phyloP scores from a whole-genome alignment of 2,113 vertebrate species.

The Marmota monax region DNA sequence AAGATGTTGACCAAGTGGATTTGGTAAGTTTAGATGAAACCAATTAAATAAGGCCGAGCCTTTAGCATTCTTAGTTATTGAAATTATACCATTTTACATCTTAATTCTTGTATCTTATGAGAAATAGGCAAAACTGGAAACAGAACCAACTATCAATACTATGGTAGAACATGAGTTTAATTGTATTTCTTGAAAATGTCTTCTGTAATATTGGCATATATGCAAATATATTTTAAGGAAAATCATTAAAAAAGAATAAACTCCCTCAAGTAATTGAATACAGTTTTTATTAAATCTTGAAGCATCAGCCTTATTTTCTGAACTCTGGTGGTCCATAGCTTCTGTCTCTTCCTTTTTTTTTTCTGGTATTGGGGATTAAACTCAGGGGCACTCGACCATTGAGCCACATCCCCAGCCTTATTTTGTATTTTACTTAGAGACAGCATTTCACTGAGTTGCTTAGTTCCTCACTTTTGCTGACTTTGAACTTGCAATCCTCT shows the following conservation, averaged over 20 bases:
- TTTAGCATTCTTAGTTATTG: not conserved
- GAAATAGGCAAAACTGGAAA: conserved; percentile 28
- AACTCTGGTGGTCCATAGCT: not conserved
- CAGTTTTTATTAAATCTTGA: not conserved
- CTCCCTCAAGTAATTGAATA: not conserved
- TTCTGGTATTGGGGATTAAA: too few species aligned
- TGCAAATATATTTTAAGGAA: not conserved
- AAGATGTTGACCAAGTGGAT: not conserved
- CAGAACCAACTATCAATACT: not conserved
- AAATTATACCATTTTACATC: conserved; percentile 20
- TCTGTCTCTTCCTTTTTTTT: too few species aligned
- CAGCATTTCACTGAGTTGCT: too few species aligned
- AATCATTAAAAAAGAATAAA: conserved; percentile 17
- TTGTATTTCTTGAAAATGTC: not conserved
- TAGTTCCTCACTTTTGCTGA: too few species aligned
- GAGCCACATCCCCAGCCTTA: too few species aligned
- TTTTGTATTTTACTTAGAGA: too few species aligned
- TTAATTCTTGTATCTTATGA: not conserved
- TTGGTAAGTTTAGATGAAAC: not conserved
- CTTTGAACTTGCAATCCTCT: too few species aligned
- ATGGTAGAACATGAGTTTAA: not conserved
- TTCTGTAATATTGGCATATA: not conserved
- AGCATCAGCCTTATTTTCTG: conserved; percentile 32
- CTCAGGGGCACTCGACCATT: too few species aligned
- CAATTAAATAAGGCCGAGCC: not conserved